Percentiles rank a stretch among this genome's conserved stretches.
phyloP scores from a whole-genome alignment of 2,797 vertebrate species.

The Brachyrhaphis roseni region DNA sequence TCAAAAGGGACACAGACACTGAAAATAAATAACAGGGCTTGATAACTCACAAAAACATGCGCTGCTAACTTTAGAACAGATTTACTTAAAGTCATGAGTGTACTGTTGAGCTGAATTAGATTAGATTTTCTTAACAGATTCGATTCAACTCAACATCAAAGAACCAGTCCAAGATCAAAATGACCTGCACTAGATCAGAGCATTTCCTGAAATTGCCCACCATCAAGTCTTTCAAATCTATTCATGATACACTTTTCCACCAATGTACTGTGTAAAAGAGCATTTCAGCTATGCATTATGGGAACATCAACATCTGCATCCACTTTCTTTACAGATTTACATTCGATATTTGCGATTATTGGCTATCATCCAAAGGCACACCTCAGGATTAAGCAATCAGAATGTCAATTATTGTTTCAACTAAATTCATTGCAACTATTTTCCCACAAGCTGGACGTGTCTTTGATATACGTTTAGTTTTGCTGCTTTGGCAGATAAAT shows the following conservation, averaged over 20 bases:
- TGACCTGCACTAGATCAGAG: conserved; percentile 2
- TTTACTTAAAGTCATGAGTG: conserved; percentile 3
- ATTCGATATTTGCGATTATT: conserved; percentile 12
- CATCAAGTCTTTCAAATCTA: background rate
- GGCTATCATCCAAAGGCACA: conserved; percentile 48
- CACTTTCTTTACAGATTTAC: background rate
- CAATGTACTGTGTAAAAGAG: background rate
- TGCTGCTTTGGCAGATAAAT: conserved; percentile 41
- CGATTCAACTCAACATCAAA: conserved; percentile 25
- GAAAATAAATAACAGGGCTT: background rate
- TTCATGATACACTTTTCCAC: background rate
- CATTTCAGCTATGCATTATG: background rate
- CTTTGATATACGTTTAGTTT: conserved; percentile 59
- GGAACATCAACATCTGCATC: conserved; percentile 2
- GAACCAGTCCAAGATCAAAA: conserved; percentile 7
- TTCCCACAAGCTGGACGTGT: conserved; percentile 36
- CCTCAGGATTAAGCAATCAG: conserved; percentile 38
- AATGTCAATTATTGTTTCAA: conserved; percentile 64
- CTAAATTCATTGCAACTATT: conserved; percentile 63
- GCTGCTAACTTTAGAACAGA: conserved; percentile 14
- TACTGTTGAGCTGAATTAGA: background rate
- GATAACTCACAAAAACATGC: background rate
- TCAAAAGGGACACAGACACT: background rate
- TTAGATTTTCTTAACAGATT: conserved; percentile 3
- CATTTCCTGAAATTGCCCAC: background rate